These are phyloP conservation scores for Platichthys flesus DNA, from an alignment of 2,113 vertebrate genomes.

Conservation along the genomic window DNA sequence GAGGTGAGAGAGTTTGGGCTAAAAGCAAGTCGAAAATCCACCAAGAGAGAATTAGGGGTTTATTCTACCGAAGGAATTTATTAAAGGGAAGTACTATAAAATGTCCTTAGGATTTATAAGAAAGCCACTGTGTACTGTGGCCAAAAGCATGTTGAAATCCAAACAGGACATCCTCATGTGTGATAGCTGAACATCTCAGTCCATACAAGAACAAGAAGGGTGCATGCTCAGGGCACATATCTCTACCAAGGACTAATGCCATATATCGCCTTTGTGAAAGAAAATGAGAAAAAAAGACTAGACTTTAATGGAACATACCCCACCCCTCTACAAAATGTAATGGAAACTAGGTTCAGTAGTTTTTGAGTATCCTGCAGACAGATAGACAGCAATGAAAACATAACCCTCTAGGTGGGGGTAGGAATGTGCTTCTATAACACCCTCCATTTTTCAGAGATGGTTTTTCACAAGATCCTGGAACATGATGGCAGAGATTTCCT, in stretches of 20 bases:
- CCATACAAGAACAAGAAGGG: background rate
- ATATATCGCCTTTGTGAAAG: too few relatives aligned
- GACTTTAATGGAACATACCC: too few relatives aligned
- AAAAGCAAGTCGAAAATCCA: slow-evolving; percentile 43
- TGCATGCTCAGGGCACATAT: background rate
- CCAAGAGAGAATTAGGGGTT: slow-evolving; percentile 17
- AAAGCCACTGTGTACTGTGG: background rate
- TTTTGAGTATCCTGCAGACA: background rate
- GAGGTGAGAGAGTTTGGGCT: slow-evolving; percentile 34
- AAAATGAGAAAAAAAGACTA: too few relatives aligned
- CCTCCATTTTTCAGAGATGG: background rate
- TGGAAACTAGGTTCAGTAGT: background rate
- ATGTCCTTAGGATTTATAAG: background rate
- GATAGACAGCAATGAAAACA: too few relatives aligned
- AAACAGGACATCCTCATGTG: background rate
- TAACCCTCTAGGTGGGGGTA: background rate
- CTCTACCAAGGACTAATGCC: background rate
- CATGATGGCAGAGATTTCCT: slow-evolving; percentile 1
- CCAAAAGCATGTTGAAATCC: background rate
- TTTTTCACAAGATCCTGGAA: background rate
- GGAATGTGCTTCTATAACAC: background rate
- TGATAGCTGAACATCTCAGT: too few relatives aligned
- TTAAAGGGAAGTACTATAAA: background rate
- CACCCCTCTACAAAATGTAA: background rate
- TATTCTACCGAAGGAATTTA: slow-evolving; percentile 2